A percentile compares a stretch with the other conserved stretches of the same genome.
Conservation (phyloP, 2,113 vertebrate genomes). For the Chascanopsetta lugubris region DNA sequence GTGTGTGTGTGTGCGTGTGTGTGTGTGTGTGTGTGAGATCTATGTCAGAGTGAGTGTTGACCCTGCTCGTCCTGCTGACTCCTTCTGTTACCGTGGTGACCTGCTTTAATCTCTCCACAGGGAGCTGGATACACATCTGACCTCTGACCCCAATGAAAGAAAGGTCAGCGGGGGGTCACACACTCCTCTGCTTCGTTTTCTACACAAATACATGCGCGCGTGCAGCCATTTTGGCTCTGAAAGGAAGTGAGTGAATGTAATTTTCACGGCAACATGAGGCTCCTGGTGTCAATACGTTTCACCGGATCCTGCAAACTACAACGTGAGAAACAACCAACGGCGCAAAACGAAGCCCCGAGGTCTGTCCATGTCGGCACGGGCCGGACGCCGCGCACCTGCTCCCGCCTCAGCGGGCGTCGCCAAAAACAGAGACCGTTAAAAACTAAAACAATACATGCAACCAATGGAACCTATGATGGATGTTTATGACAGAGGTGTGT, state of each 20-base stretch:
- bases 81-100: constrained; percentile 63
- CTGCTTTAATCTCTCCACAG: constrained; percentile 61
- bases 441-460: background rate
- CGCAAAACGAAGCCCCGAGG: constrained; percentile 2
- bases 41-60: constrained; percentile 26
- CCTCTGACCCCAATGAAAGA: constrained; percentile 60
- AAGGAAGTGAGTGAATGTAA: constrained; percentile 24
- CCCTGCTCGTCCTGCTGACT: constrained; percentile 21
- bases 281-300: background rate
- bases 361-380: constrained; percentile 1
- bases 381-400: constrained; percentile 7
- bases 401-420: background rate
- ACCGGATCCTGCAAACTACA: constrained; percentile 9
- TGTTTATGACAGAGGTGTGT: constrained; percentile 10
- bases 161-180: constrained; percentile 47
- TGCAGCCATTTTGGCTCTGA: constrained; percentile 20
- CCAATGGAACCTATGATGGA: constrained; percentile 1
- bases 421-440: background rate
- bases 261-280: constrained; percentile 27
- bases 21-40: constrained; percentile 1
- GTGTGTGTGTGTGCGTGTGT: constrained; percentile 3
- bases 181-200: constrained; percentile 45
- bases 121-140: constrained; percentile 58
- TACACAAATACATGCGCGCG: too few relatives aligned
- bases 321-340: background rate